A percentile compares a stretch with the other conserved stretches of the same genome.
These are phyloP conservation scores for Lepidurus packardi DNA, from an alignment of 1,140 invertebrate genomes.

Conservation along the genomic window DNA sequence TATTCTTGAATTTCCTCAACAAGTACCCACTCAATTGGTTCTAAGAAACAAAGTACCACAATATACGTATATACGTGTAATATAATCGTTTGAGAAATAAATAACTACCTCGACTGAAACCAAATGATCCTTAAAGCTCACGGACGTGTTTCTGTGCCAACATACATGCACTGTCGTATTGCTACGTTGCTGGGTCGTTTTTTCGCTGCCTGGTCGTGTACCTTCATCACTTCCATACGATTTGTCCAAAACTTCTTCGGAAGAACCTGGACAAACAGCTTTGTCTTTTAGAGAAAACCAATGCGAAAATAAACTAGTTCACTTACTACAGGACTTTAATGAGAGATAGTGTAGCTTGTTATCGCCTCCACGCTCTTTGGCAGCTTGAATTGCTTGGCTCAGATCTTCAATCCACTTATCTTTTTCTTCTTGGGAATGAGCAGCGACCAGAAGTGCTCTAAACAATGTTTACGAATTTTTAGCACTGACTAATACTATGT, in stretches of 20 bases:
- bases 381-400: constrained; percentile 61
- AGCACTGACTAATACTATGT: constrained; percentile 22
- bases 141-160: constrained; percentile 90
- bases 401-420: constrained; percentile 81
- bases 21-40: constrained; percentile 92
- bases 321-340: constrained; percentile 71
- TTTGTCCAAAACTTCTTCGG: constrained; percentile 66
- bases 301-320: not conserved
- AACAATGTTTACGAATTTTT: constrained; percentile 32
- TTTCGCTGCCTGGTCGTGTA: constrained; percentile 40
- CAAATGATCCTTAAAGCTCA: constrained; percentile 72
- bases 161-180: constrained; percentile 95
- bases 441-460: constrained; percentile 63
- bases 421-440: constrained; percentile 76
- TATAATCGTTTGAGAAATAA: not conserved
- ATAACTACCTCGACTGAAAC: constrained; percentile 65
- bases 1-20: constrained; percentile 93
- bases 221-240: constrained; percentile 51
- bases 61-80: constrained; percentile 20
- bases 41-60: constrained; percentile 50
- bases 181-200: constrained; percentile 59
- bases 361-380: constrained; percentile 55
- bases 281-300: not conserved
- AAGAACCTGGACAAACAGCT: constrained; percentile 51
- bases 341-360: constrained; percentile 62